Evolutionary conservation across 1,140 invertebrate genomes (phyloP).

Genomic region (Nasonia vitripennis): DNA sequence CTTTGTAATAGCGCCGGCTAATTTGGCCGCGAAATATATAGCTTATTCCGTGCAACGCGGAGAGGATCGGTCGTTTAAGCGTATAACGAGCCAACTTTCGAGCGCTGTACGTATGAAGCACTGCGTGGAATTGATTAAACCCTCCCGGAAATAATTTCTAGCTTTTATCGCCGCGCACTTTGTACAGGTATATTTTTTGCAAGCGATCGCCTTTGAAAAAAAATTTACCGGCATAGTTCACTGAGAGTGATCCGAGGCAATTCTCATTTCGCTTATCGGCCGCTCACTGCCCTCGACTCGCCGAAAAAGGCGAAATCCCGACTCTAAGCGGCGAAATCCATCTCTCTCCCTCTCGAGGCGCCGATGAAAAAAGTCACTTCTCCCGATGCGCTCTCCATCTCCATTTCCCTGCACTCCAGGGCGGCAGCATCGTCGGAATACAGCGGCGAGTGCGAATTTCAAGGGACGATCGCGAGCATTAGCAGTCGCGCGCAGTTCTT

Average conservation of each 20-base stretch:
- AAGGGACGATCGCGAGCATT: not conserved
- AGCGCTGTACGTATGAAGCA: no score
- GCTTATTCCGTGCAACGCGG: not conserved
- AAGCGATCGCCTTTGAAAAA: not conserved
- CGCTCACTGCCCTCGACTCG: not conserved
- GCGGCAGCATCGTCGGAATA: no score
- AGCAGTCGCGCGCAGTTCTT: not conserved
- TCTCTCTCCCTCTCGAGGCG: not conserved
- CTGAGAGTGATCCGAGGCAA: not conserved
- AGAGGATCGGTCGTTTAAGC: not conserved
- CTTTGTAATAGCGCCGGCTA: no score
- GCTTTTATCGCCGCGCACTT: no score
- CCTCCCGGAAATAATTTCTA: no score
- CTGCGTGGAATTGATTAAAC: no score
- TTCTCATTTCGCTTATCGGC: not conserved
- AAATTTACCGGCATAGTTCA: not conserved
- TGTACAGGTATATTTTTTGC: not conserved
- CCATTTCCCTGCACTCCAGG: not conserved
- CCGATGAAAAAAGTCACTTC: constrained; percentile 9
- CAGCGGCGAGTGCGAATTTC: not conserved
- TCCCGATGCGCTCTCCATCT: not conserved
- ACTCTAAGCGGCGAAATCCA: not conserved
- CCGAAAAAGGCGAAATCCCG: not conserved
- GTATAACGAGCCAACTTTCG: not conserved
- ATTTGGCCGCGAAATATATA: no score